Evolutionary conservation across 2,888 invertebrate genomes (phyloP).

Genomic region (Petrolisthes manimaculis): DNA sequence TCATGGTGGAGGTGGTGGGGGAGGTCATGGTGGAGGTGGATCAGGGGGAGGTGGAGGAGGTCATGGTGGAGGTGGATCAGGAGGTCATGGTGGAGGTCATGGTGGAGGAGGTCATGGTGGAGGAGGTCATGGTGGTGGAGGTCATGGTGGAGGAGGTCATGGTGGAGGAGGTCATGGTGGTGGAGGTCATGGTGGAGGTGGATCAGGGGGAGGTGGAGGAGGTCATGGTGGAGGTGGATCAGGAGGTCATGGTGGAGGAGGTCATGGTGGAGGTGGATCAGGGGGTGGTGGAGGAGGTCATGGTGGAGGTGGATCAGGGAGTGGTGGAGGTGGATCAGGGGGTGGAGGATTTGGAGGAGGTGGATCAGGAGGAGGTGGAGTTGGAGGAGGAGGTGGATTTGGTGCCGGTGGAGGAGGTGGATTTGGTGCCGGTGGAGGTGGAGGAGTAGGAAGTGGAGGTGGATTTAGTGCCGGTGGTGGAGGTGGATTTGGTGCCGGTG

Average conservation of each 20-base stretch:
- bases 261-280: too few relatives aligned
- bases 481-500: background rate
- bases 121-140: conserved; percentile 19
- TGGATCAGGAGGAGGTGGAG: conserved; percentile 22
- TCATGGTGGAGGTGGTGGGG: too few relatives aligned
- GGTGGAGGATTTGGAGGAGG: conserved; percentile 21
- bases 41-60: background rate
- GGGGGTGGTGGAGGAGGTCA: background rate
- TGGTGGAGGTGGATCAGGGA: background rate
- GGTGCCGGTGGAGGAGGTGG: conserved; percentile 18
- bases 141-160: conserved; percentile 8
- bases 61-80: background rate
- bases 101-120: background rate
- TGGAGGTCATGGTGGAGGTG: background rate
- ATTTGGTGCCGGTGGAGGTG: conserved; percentile 23
- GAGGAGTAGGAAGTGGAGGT: background rate
- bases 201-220: background rate
- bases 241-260: too few relatives aligned
- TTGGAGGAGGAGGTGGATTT: conserved; percentile 3
- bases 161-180: conserved; percentile 8
- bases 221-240: background rate
- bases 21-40: background rate
- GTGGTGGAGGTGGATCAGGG: conserved; percentile 9
- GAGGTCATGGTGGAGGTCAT: background rate
- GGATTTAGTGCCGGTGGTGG: conserved; percentile 6